Conservation (phyloP, 2,797 vertebrate genomes). For the Momotus momota region DNA sequence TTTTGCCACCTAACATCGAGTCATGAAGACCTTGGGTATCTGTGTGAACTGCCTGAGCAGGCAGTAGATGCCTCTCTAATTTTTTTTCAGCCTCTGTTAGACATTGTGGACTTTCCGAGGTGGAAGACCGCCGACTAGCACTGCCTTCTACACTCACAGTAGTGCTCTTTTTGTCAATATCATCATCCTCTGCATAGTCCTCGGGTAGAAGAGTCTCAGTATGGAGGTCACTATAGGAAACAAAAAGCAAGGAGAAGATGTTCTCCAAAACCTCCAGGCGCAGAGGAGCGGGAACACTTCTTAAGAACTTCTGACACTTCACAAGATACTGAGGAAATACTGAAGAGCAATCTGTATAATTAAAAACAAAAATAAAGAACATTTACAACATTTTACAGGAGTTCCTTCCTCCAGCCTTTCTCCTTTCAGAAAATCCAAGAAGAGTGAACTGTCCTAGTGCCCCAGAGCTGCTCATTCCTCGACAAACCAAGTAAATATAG, state of each 20-base stretch:
- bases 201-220: constrained; percentile 67
- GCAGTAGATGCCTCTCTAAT: background rate
- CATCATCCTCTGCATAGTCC: constrained; percentile 69
- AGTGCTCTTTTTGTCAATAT: constrained; percentile 38
- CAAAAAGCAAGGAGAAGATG: constrained; percentile 95
- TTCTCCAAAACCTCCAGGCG: constrained; percentile 96
- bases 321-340: constrained; percentile 87
- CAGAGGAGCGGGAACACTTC: constrained; percentile 85
- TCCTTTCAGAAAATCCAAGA: background rate
- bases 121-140: constrained; percentile 35
- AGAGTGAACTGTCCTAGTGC: background rate
- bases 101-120: constrained; percentile 64
- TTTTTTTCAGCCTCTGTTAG: constrained; percentile 39
- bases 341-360: constrained; percentile 78
- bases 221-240: constrained; percentile 87
- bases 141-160: background rate
- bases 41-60: background rate
- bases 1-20: constrained; percentile 15
- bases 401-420: background rate
- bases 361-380: background rate
- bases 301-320: constrained; percentile 90
- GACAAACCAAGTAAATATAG: background rate
- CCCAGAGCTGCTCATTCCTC: background rate
- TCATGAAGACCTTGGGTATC: background rate
- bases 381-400: background rate